Evolutionary conservation across 2,113 vertebrate species (phyloP), one percentile per base, ranked within the genome.

Genomic region (Cynopterus brachyotis): DNA sequence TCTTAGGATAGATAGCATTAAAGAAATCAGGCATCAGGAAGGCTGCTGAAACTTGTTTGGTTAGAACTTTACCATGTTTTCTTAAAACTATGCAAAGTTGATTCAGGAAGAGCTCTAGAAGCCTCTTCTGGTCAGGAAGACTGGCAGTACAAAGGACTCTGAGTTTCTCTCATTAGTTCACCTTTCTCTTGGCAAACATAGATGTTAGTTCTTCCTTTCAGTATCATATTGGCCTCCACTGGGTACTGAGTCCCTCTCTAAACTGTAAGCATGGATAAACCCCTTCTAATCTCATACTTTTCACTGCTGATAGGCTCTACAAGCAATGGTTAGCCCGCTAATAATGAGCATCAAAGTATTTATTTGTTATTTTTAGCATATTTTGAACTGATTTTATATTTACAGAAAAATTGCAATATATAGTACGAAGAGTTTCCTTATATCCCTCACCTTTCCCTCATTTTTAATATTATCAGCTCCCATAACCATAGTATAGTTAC

Each of bases 361-460:
- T 53, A 53, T 53, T 76, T 76, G 62, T 66, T 50, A 53, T 11
- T 76, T 76, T 76, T n/a, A 60, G 32, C 40, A 72, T 62, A 89
- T 79, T 94, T 94, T 94, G 45, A 93, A 80, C 6, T 59, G 45
- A 83, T 83, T 83, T 72, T 80, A 79, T 64, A 73, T 22, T 89
- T 89, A 64, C 0, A 94, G 50, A 66, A 89, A 75, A 83, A 20
- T 79, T 69, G 60, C 32, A 96, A 47, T 78, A 78, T 35, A 55
- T 8, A n/a, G 28, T 37, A 19, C 9, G 60, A 9, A 62, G 42
- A 40, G 32, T 83, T 96, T 66, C 13, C 28, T 87, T 94, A 69
- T 55, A 24, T 70, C 32, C 8, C 20, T 82, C 17, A 80, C 17
- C 17, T 11, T 20, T 50, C 4, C 50, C 50, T 50, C 50, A 50